phyloP scores from a whole-genome alignment of 2,888 invertebrate genomes.

The Dorcus parallelipipedus region DNA sequence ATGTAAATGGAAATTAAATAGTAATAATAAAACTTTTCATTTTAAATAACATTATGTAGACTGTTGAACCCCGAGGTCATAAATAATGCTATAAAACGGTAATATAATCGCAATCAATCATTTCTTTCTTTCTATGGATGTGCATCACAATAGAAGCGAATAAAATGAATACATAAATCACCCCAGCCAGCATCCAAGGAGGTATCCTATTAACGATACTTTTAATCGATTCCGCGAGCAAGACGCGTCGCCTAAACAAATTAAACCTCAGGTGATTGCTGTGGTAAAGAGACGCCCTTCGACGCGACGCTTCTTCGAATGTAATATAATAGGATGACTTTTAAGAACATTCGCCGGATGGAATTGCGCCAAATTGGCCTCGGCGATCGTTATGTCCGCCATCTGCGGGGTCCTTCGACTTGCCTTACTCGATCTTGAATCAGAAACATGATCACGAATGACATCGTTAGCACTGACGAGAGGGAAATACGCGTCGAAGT shows the following conservation, averaged over 20 bases:
- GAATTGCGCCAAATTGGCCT: constrained; percentile 27
- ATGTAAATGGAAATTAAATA: no score
- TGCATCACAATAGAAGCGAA: neutral
- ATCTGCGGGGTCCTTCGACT: constrained; percentile 1
- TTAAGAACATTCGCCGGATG: constrained; percentile 19
- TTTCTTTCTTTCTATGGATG: neutral
- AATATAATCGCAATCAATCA: neutral
- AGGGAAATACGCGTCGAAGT: neutral
- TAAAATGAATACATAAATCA: constrained; percentile 1
- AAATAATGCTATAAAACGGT: no score
- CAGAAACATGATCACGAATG: neutral
- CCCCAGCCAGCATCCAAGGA: neutral
- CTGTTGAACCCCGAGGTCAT: no score
- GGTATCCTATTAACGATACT: neutral
- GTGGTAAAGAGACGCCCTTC: constrained; percentile 19
- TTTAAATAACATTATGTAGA: no score
- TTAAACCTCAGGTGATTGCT: constrained; percentile 27
- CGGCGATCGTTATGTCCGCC: constrained; percentile 24
- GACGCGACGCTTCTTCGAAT: constrained; percentile 1
- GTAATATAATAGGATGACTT: constrained; percentile 26
- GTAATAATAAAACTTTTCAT: no score
- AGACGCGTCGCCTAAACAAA: constrained; percentile 25
- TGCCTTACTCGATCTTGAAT: neutral
- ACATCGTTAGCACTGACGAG: neutral
- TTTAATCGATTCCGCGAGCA: constrained; percentile 15